Evolutionary conservation across 2,888 invertebrate genomes (phyloP), one percentile per base, ranked within the genome.

Genomic region (Synanthedon vespiformis): DNA sequence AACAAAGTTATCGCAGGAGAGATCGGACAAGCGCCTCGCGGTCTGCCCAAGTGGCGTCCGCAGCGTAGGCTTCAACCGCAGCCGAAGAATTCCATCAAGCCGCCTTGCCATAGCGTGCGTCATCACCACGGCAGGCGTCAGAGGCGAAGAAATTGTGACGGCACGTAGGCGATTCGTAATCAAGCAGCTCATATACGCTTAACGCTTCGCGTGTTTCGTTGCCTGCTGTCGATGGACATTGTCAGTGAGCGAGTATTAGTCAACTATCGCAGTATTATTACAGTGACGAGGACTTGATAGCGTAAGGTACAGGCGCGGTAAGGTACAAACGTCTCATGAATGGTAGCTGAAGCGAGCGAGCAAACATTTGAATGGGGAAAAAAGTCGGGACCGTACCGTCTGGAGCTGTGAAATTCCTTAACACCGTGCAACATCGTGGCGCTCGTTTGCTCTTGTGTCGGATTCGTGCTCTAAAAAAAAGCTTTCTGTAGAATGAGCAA

Each of bases 201-300:
- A 77, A 83, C 83, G 85, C 84, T 86, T 85, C 69, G 68, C 79
- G 84, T 85, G 85, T 83, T 82, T 74, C 75, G 83, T 85, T 82
- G 86, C 81, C 82, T 74, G 81, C 82, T 79, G 82, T 81, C 79
- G 80, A 74, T 77, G 85, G 79, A 85, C 82, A 74, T 77, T 77
- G 80, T 82, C 81, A 80, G 82, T 82, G 85, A 80, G 81, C 84
- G 86, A 85, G 85, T 86, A 85, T 86, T 86, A 87, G 86, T 87
- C 87, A 86, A 86, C 82, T 81, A 82, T 81, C 86, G 82, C 87
- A 87, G 87, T 87, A 87, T 87, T 87, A 87, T 87, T 82, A 82
- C 83, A 84, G 84, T 84, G 82, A 80, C 84, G 82, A 83, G 82
- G 78, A 83, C 82, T 80, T 85, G 84, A 80, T 78, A 80, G 80